Conservation (phyloP, 2,113 vertebrate species). For the Chaetodon auriga region DNA sequence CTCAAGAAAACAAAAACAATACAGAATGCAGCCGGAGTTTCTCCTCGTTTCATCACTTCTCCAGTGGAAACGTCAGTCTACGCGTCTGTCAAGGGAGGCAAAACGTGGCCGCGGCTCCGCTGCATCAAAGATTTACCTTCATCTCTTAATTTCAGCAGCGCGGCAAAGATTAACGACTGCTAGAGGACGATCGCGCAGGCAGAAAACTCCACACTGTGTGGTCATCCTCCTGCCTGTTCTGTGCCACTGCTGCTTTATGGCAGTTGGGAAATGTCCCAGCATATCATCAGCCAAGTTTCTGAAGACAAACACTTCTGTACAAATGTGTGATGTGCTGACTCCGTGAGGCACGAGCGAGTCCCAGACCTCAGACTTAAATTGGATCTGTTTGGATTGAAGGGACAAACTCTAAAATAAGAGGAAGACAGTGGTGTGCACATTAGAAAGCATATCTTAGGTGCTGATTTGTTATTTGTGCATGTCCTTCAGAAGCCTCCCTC, state of each 20-base stretch:
- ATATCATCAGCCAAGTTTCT: slow-evolving; percentile 2
- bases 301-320: not conserved
- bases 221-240: not conserved
- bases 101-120: slow-evolving; percentile 2
- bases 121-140: slow-evolving; percentile 29
- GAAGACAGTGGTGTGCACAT: not conserved
- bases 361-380: slow-evolving; percentile 22
- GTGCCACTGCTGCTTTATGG: not conserved
- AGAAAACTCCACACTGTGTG: not conserved
- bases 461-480: not conserved
- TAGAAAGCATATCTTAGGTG: not conserved
- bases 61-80: slow-evolving; percentile 39
- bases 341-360: not conserved
- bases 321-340: slow-evolving; percentile 43
- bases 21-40: slow-evolving; percentile 52
- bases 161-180: not conserved
- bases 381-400: slow-evolving; percentile 30
- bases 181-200: not conserved
- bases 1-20: slow-evolving; percentile 64
- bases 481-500: not conserved
- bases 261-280: slow-evolving; percentile 20
- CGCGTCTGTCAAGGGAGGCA: slow-evolving; percentile 42
- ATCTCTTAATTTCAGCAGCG: slow-evolving; percentile 22
- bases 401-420: slow-evolving; percentile 35
- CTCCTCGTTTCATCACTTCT: slow-evolving; percentile 72